Base-by-base conservation (phyloP, 2,113 vertebrate genomes). In the Nerophis ophidion region DNA sequence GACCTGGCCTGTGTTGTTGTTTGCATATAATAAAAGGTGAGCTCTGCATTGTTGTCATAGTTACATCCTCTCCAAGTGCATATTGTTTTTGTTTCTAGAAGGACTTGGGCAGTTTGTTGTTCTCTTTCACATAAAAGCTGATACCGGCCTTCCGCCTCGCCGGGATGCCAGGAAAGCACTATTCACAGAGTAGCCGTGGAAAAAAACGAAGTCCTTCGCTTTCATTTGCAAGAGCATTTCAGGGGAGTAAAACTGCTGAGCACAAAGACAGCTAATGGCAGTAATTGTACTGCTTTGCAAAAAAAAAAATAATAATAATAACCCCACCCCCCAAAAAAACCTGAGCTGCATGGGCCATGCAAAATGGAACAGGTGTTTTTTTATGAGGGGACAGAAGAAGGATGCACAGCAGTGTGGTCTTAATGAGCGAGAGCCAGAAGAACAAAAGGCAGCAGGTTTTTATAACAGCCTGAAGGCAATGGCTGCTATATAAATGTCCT, bases 331-430 rank as follows among this genome's bases (percentile, higher is more conserved):
- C 8, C 38, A 10, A 10, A 38, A 38, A 38, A 38, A 38, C 36
- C 10, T 11, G 10, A 4, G 40, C 40, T 44, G 40, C 40, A 44
- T 47, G 53, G 48, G 58, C 71, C 55, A 62, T 61, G 53, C 7
- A 50, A 78, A 67, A 70, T 70, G 13, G n/a, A 35, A 65, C 60
- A 6, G 2, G 53, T 48, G 62, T 56, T 6, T 73, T 76, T 72
- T 55, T 72, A 65, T 34, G 12, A 71, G 50, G 47, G 35, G 33
- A 35, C 7, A 15, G 13, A 53, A 58, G 48, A 61, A 74, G 62
- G 40, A 57, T 55, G 34, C 13, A 2, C 46, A 66, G 55, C 51
- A 68, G 54, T 12, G 38, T 63, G 50, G 7, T 47, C 45, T 48
- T 66, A 53, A 59, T 57, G 51, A 63, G 8, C 67, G 44, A 46